Conservation (phyloP, 2,113 vertebrate species). For the Cheirogaleus medius region DNA sequence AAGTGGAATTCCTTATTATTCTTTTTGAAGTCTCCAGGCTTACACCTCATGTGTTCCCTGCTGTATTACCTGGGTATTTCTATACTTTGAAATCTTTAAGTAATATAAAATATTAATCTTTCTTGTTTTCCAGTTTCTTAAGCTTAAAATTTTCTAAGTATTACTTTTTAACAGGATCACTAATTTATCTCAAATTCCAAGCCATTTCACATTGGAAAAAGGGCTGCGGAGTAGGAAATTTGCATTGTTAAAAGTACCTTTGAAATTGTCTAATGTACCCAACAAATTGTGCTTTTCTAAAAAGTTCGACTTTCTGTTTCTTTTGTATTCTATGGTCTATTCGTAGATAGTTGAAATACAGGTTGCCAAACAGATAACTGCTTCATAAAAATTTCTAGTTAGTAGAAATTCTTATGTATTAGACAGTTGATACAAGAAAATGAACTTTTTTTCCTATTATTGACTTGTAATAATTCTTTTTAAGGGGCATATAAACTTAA, state of each 20-base stretch:
- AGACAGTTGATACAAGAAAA: neutral
- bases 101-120: neutral
- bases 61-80: neutral
- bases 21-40: neutral
- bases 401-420: neutral
- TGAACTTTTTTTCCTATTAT: neutral
- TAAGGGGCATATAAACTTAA: neutral
- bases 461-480: neutral
- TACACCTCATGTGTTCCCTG: neutral
- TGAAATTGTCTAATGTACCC: neutral
- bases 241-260: neutral
- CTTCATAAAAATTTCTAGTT: conserved; percentile 25
- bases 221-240: neutral
- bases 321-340: neutral
- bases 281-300: neutral
- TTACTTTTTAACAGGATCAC: neutral
- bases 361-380: neutral
- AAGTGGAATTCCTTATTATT: conserved; percentile 20
- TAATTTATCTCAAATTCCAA: neutral
- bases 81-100: neutral
- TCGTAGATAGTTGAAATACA: neutral
- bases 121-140: neutral
- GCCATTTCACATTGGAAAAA: conserved; percentile 33
- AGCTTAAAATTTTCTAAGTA: neutral
- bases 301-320: neutral